phyloP scores from a whole-genome alignment of 2,113 vertebrate genomes.

The Saguinus imperator region DNA sequence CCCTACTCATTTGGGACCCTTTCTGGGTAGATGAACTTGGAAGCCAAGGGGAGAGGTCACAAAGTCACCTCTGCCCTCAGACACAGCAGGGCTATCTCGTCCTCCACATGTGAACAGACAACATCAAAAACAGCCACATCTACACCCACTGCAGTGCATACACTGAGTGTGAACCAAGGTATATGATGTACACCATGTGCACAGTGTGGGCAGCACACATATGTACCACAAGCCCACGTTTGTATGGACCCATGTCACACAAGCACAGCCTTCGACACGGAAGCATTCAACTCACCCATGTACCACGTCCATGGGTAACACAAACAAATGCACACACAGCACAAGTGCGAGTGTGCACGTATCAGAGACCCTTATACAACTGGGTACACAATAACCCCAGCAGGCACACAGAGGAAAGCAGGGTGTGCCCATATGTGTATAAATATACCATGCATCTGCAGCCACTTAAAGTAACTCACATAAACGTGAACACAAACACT shows the following conservation, averaged over 20 bases:
- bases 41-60: neutral
- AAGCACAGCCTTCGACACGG: neutral
- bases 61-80: neutral
- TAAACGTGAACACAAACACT: neutral
- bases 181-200: fast-evolving
- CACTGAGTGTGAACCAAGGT: neutral
- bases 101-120: neutral
- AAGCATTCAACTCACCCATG: neutral
- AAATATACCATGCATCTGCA: fast-evolving
- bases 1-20: neutral
- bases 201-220: neutral
- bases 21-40: neutral
- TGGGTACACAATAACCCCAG: neutral
- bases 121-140: neutral
- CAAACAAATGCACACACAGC: neutral
- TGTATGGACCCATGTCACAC: neutral
- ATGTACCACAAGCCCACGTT: neutral
- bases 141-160: fast-evolving
- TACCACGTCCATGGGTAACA: neutral
- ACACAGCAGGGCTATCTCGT: neutral
- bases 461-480: neutral
- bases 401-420: neutral
- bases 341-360: neutral
- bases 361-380: neutral
- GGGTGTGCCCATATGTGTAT: too few species aligned